Evolutionary conservation across 2,113 vertebrate genomes (phyloP).

Genomic region (Carlito syrichta): DNA sequence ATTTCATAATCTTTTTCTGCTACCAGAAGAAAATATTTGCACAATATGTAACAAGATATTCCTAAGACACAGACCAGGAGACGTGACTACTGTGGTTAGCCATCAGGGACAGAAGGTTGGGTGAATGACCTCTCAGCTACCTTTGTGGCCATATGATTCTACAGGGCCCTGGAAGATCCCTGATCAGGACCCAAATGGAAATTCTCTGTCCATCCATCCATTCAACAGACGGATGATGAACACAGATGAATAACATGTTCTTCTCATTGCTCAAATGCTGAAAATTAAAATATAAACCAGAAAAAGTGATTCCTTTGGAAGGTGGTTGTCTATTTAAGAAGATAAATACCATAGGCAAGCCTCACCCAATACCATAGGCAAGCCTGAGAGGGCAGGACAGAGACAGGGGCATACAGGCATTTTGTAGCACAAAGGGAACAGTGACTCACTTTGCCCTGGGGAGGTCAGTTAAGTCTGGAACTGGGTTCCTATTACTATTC

Average conservation of each 20-base stretch:
- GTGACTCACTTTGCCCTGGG: background rate
- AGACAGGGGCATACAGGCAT: no score
- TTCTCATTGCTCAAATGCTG: background rate
- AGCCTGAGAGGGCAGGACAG: background rate
- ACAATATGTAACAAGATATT: background rate
- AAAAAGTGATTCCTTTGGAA: background rate
- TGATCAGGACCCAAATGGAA: background rate
- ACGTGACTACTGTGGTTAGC: background rate
- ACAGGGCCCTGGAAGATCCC: background rate
- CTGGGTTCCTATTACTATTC: rapidly evolving
- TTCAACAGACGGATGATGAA: background rate
- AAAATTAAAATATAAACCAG: background rate
- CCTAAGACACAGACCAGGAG: background rate
- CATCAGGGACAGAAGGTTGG: background rate
- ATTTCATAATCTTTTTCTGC: background rate
- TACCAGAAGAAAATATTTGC: background rate
- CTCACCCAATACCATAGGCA: background rate
- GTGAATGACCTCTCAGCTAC: background rate
- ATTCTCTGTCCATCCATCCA: background rate
- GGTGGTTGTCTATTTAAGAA: background rate
- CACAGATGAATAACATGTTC: no score
- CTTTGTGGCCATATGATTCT: background rate
- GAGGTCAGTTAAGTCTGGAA: background rate
- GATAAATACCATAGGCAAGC: background rate
- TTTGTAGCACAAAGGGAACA: background rate